These are phyloP conservation scores for Biston stratarius DNA, from an alignment of 2,888 invertebrate genomes.

Conservation along the genomic window DNA sequence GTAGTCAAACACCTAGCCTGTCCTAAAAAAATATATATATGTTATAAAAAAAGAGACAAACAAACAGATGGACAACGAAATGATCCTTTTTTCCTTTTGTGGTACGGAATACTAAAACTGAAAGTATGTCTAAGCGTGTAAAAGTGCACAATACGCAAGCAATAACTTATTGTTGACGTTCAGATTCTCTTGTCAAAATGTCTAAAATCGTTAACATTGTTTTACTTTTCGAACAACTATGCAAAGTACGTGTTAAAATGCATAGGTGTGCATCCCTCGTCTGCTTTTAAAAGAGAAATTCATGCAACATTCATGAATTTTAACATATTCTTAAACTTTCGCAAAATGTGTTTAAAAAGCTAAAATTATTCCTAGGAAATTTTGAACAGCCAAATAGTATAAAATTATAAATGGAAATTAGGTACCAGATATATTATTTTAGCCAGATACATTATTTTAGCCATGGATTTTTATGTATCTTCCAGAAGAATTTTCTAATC, in stretches of 20 bases:
- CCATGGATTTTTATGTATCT: too few relatives aligned
- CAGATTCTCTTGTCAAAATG: background rate
- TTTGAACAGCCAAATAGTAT: background rate
- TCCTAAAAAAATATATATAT: too few relatives aligned
- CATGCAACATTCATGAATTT: conserved; percentile 40
- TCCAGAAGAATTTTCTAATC: too few relatives aligned
- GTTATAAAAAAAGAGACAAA: too few relatives aligned
- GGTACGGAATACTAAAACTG: too few relatives aligned
- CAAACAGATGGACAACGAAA: too few relatives aligned
- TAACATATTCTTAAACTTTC: conserved; percentile 30
- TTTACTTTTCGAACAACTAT: conserved; percentile 32
- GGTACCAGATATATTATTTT: background rate
- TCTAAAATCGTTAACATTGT: conserved; percentile 27
- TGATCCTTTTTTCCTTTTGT: too few relatives aligned
- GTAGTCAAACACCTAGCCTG: too few relatives aligned
- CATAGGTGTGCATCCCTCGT: conserved; percentile 33
- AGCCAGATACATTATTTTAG: background rate
- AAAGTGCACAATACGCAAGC: too few relatives aligned
- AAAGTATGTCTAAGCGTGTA: too few relatives aligned
- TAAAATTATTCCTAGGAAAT: conserved; percentile 10
- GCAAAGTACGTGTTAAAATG: conserved; percentile 46
- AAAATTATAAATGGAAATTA: conserved; percentile 17
- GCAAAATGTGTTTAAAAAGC: conserved; percentile 15
- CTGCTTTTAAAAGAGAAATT: conserved; percentile 24
- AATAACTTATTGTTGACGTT: too few relatives aligned